phyloP scores from a whole-genome alignment of 2,888 invertebrate species.

The Dolichopus griseipennis region DNA sequence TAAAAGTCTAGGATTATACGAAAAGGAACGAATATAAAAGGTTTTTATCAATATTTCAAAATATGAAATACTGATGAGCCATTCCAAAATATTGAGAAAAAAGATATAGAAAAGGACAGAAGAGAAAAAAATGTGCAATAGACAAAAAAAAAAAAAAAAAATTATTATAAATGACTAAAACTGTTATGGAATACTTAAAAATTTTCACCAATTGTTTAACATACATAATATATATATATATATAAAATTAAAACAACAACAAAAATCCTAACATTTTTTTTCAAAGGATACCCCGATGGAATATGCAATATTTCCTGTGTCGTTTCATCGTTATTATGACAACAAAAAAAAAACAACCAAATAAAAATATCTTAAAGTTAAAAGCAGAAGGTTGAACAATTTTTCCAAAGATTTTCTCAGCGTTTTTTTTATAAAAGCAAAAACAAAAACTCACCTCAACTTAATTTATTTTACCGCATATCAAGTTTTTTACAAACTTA shows the following conservation, averaged over 20 bases:
- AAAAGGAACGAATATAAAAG: neutral
- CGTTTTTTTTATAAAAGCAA: neutral
- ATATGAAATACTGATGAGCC: no score
- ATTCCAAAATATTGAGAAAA: neutral
- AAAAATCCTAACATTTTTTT: no score
- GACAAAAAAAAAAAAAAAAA: neutral
- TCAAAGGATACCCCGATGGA: neutral
- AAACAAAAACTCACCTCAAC: neutral
- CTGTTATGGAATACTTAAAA: slow-evolving; percentile 9
- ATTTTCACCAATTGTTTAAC: neutral
- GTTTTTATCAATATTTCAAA: no score
- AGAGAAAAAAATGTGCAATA: neutral
- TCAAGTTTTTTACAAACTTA: neutral
- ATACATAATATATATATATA: no score
- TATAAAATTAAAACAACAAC: no score
- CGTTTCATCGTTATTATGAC: neutral
- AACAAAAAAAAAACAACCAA: no score
- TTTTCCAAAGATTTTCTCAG: no score
- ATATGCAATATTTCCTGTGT: slow-evolving; percentile 2
- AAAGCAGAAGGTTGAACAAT: no score
- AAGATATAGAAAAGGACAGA: neutral
- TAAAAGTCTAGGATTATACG: neutral
- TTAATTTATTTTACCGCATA: neutral
- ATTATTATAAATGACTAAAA: slow-evolving; percentile 12
- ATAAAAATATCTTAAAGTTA: no score